Evolutionary conservation across 2,113 vertebrate genomes (phyloP).

Genomic region (Nematolebias whitei): DNA sequence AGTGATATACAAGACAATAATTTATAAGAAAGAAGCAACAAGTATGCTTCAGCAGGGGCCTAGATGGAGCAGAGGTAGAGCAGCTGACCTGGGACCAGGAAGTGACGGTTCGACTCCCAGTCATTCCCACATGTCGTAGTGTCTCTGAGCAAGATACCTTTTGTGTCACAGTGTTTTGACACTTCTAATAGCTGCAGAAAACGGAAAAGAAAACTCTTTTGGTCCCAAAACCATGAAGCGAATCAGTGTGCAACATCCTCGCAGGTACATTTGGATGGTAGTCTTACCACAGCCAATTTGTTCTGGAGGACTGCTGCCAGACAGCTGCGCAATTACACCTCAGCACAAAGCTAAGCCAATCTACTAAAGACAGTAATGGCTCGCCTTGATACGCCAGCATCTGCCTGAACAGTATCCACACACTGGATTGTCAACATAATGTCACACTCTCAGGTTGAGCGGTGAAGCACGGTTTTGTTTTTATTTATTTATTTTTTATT

Average conservation of each 20-base stretch:
- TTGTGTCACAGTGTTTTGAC: too few species aligned
- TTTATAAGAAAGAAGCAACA: too few species aligned
- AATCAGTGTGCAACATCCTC: slow-evolving; percentile 7
- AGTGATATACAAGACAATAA: too few species aligned
- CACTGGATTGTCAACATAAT: slow-evolving; percentile 63
- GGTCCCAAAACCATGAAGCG: background rate
- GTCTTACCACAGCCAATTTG: slow-evolving; percentile 45
- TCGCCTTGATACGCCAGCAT: slow-evolving; percentile 52
- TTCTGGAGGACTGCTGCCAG: slow-evolving; percentile 55
- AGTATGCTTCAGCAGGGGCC: too few species aligned
- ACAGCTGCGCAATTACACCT: slow-evolving; percentile 70
- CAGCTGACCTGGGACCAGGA: too few species aligned
- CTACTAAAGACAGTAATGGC: slow-evolving; percentile 48
- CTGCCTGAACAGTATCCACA: slow-evolving; percentile 60
- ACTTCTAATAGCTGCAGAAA: too few species aligned
- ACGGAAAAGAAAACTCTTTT: too few species aligned
- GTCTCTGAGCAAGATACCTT: too few species aligned
- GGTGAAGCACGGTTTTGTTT: slow-evolving; percentile 40
- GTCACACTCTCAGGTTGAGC: slow-evolving; percentile 63
- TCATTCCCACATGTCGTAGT: too few species aligned
- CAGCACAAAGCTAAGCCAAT: slow-evolving; percentile 69
- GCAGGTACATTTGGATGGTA: slow-evolving; percentile 29
- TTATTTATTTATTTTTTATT: background rate
- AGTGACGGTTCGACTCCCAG: too few species aligned
- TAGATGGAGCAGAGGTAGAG: too few species aligned